These are phyloP conservation scores for Noctua comes DNA, from an alignment of 2,888 invertebrate genomes.

Conservation along the genomic window DNA sequence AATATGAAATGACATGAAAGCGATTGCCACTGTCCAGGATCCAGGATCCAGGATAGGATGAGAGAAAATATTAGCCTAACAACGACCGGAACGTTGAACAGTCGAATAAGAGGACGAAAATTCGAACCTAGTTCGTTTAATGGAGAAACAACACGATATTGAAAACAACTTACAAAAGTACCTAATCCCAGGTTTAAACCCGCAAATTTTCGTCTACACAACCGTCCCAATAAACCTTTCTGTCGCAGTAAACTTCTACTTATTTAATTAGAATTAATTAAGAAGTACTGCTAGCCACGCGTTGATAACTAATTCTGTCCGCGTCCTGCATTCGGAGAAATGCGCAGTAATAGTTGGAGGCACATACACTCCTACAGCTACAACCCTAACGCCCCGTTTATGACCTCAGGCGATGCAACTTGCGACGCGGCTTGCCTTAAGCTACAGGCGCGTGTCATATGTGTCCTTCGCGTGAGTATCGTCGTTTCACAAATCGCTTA, in stretches of 20 bases:
- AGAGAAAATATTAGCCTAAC: neutral
- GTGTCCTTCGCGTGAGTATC: neutral
- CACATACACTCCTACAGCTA: neutral
- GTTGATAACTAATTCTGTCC: slow-evolving; percentile 50
- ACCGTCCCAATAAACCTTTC: slow-evolving; percentile 25
- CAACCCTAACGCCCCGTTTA: neutral
- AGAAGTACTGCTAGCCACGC: slow-evolving; percentile 34
- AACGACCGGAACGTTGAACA: neutral
- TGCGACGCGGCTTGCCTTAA: neutral
- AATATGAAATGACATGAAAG: neutral
- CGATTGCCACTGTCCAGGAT: neutral
- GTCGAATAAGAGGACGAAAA: neutral
- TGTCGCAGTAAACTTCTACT: slow-evolving; percentile 33
- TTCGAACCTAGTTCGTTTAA: neutral
- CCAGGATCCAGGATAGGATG: neutral
- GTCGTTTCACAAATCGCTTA: neutral
- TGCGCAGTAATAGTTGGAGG: slow-evolving; percentile 24
- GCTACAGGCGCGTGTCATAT: neutral
- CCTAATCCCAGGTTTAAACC: slow-evolving; percentile 14
- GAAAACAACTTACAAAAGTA: slow-evolving; percentile 24
- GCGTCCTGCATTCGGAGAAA: slow-evolving; percentile 21
- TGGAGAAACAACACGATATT: slow-evolving; percentile 1
- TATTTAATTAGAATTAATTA: slow-evolving; percentile 59
- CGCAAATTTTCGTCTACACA: slow-evolving; percentile 9
- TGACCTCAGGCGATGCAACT: neutral